phyloP scores from a whole-genome alignment of 2,888 invertebrate species.

The Pseudococcus jackbeardsleyi region DNA sequence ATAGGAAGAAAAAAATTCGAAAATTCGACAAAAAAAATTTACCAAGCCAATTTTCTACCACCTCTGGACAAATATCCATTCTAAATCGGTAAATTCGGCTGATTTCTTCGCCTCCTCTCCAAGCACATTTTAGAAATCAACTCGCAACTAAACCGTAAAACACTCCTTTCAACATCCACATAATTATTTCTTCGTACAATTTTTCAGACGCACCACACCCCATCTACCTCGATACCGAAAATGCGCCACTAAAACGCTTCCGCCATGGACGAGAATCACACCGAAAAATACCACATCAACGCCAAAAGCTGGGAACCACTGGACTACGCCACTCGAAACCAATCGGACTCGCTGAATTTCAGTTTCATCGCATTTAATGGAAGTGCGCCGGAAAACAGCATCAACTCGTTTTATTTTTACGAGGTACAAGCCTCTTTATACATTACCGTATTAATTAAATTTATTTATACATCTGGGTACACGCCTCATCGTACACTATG shows the following conservation, averaged over 20 bases:
- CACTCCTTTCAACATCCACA: too few relatives aligned
- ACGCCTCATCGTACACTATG: neutral
- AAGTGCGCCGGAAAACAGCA: conserved; percentile 68
- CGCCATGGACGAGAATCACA: conserved; percentile 38
- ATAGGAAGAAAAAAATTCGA: too few relatives aligned
- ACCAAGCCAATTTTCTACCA: too few relatives aligned
- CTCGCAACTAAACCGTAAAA: too few relatives aligned
- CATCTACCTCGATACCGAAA: neutral
- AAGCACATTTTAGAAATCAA: neutral
- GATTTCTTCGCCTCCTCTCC: too few relatives aligned
- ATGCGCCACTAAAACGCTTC: neutral
- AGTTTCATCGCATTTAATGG: conserved; percentile 45
- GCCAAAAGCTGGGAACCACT: conserved; percentile 38
- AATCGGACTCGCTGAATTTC: conserved; percentile 51
- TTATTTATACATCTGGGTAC: conserved; percentile 36
- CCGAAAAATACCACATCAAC: conserved; percentile 54
- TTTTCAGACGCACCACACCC: neutral
- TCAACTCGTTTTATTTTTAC: conserved; percentile 72
- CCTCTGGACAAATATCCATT: too few relatives aligned
- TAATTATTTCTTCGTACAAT: neutral
- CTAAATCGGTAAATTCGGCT: too few relatives aligned
- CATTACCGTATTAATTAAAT: conserved; percentile 34
- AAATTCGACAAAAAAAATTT: too few relatives aligned
- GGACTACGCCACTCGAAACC: conserved; percentile 21
- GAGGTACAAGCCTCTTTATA: conserved; percentile 68